Conservation (phyloP, 2,113 vertebrate species). For the Salvator merianae region DNA sequence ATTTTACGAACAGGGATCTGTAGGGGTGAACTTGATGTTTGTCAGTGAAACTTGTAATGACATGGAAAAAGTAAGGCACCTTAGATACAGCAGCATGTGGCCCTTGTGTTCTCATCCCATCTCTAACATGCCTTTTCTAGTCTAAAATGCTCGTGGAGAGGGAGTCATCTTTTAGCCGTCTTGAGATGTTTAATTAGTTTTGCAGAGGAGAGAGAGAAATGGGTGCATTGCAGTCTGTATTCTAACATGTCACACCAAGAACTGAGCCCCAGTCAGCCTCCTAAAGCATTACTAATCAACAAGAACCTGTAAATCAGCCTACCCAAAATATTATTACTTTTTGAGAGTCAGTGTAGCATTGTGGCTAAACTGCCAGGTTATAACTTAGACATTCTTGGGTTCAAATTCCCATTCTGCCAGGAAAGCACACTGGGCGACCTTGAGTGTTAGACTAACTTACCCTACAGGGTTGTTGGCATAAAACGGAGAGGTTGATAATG, state of each 20-base stretch:
- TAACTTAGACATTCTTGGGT: too few species aligned
- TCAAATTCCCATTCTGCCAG: too few species aligned
- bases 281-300: background rate
- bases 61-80: background rate
- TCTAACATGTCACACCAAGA: background rate
- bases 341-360: background rate
- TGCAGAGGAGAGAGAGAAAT: background rate
- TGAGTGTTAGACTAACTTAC: too few species aligned
- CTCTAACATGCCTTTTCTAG: too few species aligned
- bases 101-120: too few species aligned
- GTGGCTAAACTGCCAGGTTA: background rate
- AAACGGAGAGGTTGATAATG: too few species aligned
- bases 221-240: background rate
- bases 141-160: too few species aligned
- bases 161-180: too few species aligned
- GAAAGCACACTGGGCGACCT: too few species aligned
- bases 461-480: too few species aligned
- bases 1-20: background rate
- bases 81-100: too few species aligned
- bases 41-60: background rate
- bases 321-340: background rate
- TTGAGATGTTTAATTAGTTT: background rate
- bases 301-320: background rate
- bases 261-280: background rate
- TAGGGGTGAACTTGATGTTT: background rate